phyloP scores from a whole-genome alignment of 2,113 vertebrate species.

The Carettochelys insculpta region DNA sequence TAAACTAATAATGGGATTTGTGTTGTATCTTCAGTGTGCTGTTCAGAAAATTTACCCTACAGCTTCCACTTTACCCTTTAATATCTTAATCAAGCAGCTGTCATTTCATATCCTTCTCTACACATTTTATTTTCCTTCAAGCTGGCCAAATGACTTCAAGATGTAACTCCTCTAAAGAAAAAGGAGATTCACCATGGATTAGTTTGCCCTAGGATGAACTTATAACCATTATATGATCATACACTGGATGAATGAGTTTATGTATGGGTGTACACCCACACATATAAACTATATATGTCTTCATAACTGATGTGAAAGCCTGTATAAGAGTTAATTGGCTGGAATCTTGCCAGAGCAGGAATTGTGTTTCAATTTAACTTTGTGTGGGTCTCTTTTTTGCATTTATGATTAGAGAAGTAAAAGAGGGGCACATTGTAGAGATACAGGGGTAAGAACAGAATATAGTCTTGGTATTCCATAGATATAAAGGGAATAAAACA shows the following conservation, averaged over 20 bases:
- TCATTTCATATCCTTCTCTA: constrained; percentile 31
- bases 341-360: not conserved
- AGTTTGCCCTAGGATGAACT: not conserved
- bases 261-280: not conserved
- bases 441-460: not conserved
- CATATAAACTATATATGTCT: not conserved
- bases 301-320: not conserved
- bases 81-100: constrained; percentile 55
- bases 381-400: not conserved
- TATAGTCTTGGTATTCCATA: not conserved
- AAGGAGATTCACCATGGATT: not conserved
- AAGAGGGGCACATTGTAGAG: not conserved
- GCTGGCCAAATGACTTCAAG: not conserved
- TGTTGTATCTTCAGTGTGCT: constrained; percentile 34
- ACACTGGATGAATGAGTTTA: fast-evolving
- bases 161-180: not conserved
- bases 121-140: constrained; percentile 11
- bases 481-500: not conserved
- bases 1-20: constrained; percentile 56
- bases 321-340: not conserved
- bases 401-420: not conserved
- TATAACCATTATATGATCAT: not conserved
- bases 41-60: constrained; percentile 36
- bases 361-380: not conserved
- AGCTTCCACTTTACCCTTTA: constrained; percentile 55